These are phyloP conservation scores for Himantopus leucocephalus DNA, from an alignment of 2,113 vertebrate genomes.

Conservation along the genomic window DNA sequence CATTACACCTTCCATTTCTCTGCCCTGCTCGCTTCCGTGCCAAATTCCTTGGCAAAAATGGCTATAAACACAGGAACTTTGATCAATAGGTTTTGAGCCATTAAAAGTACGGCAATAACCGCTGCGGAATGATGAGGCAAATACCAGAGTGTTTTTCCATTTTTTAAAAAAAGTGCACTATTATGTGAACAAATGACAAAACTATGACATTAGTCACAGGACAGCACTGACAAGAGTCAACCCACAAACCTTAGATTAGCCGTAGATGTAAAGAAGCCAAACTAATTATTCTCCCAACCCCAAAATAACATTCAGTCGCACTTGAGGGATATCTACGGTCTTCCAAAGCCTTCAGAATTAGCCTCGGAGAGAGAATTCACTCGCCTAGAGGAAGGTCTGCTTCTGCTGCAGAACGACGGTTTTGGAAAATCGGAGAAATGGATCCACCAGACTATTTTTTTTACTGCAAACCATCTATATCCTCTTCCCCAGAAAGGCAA, in stretches of 20 bases:
- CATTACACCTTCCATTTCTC: background rate
- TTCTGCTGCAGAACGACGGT: background rate
- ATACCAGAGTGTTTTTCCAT: background rate
- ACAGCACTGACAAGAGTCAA: background rate
- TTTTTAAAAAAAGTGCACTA: background rate
- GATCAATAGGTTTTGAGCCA: background rate
- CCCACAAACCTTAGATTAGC: background rate
- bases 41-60: slow-evolving; percentile 12
- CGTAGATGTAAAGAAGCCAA: background rate
- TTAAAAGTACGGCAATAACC: background rate
- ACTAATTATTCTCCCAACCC: background rate
- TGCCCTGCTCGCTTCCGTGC: background rate
- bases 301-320: background rate
- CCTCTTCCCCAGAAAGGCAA: background rate
- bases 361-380: background rate
- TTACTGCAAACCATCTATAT: background rate
- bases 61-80: background rate
- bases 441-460: background rate
- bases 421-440: background rate
- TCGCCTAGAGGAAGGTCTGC: background rate
- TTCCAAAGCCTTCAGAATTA: background rate
- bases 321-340: accelerated
- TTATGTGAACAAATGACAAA: background rate
- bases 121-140: background rate
- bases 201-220: background rate